Conservation (phyloP, 2,113 vertebrate species). For the Ceratotherium simum region DNA sequence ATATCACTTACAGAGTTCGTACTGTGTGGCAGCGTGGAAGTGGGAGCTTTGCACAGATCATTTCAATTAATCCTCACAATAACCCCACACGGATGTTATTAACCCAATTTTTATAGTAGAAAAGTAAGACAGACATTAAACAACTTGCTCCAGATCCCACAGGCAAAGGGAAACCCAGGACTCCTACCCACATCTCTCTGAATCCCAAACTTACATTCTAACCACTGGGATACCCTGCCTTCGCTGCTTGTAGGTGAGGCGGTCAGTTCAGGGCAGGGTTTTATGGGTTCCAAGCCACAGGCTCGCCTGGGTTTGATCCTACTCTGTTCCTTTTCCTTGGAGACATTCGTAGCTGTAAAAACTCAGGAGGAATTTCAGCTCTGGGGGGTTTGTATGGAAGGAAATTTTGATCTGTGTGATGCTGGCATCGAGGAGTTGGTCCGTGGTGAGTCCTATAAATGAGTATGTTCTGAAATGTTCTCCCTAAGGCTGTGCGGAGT, state of each 20-base stretch:
- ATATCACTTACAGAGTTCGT: background rate
- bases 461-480: background rate
- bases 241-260: background rate
- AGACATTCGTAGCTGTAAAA: background rate
- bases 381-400: background rate
- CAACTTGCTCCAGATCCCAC: background rate
- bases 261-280: background rate
- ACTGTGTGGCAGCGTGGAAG: accelerated
- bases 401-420: conserved; percentile 1
- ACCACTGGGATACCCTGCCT: background rate
- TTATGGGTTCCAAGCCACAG: background rate
- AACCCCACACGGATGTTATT: background rate
- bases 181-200: background rate
- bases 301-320: background rate
- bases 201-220: background rate
- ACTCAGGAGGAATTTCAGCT: background rate
- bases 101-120: background rate
- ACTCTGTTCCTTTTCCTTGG: background rate
- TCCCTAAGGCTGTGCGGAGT: background rate
- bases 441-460: background rate
- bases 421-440: background rate
- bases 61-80: background rate
- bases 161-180: background rate
- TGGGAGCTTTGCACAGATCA: background rate
- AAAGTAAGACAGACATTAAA: background rate